Conservation (phyloP, 2,888 invertebrate genomes). For the Meghimatium bilineatum region DNA sequence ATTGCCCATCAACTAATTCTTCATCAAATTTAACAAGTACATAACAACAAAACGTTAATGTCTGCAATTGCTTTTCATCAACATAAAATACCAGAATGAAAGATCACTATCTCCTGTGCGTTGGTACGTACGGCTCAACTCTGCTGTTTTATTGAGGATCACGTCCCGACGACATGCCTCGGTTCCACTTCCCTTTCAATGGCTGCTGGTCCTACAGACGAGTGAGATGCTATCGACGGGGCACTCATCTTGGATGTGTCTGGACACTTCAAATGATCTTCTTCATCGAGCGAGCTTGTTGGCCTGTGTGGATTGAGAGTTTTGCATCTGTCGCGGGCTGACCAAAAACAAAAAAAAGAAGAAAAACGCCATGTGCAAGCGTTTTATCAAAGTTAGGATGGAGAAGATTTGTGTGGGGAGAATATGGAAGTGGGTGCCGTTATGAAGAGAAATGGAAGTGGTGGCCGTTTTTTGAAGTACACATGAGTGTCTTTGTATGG, state of each 20-base stretch:
- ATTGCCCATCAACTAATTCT: no score
- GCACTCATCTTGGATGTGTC: neutral
- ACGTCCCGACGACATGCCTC: neutral
- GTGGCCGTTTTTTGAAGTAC: no score
- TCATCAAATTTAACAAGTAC: no score
- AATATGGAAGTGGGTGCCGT: neutral
- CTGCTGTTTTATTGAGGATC: conserved; percentile 2
- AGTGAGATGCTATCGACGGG: neutral
- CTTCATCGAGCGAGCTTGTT: neutral
- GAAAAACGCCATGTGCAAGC: neutral
- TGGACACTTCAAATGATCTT: neutral
- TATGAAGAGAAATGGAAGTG: no score
- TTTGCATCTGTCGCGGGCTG: neutral
- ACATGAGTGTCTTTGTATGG: no score
- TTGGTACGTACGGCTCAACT: no score
- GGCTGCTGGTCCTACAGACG: neutral
- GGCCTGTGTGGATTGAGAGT: neutral
- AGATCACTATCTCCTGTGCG: no score
- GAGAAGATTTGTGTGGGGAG: no score
- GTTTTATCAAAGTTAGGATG: no score
- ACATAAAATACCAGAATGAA: no score
- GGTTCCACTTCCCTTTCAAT: neutral
- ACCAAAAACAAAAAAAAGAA: neutral
- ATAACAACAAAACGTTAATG: no score
- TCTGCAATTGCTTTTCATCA: no score